These are phyloP conservation scores for Ophiothrix spiculata DNA, from an alignment of 35 echinoderm and acorn worm genomes.

Conservation along the genomic window DNA sequence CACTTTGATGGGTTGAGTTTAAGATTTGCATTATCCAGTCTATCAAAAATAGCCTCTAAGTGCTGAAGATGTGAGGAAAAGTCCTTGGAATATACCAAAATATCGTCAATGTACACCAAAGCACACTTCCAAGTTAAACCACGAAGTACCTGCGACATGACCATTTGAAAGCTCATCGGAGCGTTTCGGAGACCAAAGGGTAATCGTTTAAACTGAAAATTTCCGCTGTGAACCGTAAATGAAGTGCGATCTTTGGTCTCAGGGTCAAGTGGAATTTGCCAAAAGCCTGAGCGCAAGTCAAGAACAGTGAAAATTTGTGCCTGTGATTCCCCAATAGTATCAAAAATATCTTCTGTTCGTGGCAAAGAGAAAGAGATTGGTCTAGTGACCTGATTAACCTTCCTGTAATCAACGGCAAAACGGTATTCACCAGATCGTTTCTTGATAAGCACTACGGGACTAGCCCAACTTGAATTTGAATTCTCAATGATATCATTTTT, in stretches of 20 bases:
- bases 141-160: slow-evolving; percentile 46
- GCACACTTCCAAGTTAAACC: slow-evolving; percentile 49
- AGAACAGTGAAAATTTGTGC: slow-evolving; percentile 36
- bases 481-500: slow-evolving; percentile 43
- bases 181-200: slow-evolving; percentile 56
- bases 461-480: slow-evolving; percentile 43
- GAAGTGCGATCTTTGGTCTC: slow-evolving; percentile 25
- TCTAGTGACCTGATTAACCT: slow-evolving; percentile 31
- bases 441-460: slow-evolving; percentile 34
- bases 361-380: slow-evolving; percentile 38
- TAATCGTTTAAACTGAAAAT: slow-evolving; percentile 45
- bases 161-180: slow-evolving; percentile 38
- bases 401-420: slow-evolving; percentile 48
- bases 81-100: background rate
- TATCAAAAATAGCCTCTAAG: slow-evolving; percentile 36
- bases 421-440: slow-evolving; percentile 40
- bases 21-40: slow-evolving; percentile 38
- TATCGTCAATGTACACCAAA: slow-evolving; percentile 53
- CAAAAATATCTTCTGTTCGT: slow-evolving; percentile 40
- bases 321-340: slow-evolving; percentile 32
- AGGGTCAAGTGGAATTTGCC: slow-evolving; percentile 25
- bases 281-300: slow-evolving; percentile 40
- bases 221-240: slow-evolving; percentile 38
- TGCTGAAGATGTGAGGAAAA: slow-evolving; percentile 41
- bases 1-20: slow-evolving; percentile 63